phyloP scores from a whole-genome alignment of 2,113 vertebrate species.

The Falcunculus frontatus region DNA sequence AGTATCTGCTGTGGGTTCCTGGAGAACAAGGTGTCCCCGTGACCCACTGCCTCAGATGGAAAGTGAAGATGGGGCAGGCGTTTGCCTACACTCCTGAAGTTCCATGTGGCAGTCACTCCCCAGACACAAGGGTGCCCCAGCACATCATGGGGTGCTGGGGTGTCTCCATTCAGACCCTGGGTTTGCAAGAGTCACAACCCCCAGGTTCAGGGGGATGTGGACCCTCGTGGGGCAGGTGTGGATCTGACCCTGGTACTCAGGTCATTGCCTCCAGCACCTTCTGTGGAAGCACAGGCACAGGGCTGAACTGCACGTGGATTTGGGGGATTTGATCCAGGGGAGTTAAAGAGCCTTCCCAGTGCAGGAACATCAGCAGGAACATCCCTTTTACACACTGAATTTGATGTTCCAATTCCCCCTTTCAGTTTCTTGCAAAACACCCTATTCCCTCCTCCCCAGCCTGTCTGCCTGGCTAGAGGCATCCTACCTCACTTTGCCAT shows the following conservation, averaged over 20 bases:
- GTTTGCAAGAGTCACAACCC: background rate
- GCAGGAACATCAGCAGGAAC: background rate
- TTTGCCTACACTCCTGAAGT: accelerated
- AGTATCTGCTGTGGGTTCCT: background rate
- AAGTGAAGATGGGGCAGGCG: background rate
- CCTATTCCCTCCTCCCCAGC: background rate
- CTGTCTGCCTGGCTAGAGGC: background rate
- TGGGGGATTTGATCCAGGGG: background rate
- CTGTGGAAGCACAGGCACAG: background rate
- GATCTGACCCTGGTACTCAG: background rate
- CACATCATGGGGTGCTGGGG: accelerated
- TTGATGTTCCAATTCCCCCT: background rate
- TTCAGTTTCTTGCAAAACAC: background rate
- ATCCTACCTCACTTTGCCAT: background rate
- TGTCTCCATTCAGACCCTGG: background rate
- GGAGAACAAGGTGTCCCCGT: background rate
- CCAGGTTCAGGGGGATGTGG: background rate
- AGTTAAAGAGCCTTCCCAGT: background rate
- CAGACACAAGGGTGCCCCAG: background rate
- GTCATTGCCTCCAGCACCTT: background rate
- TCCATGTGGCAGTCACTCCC: accelerated
- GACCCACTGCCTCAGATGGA: background rate
- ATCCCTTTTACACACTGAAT: background rate
- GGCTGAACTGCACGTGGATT: background rate
- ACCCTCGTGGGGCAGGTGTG: background rate